These are phyloP conservation scores for Steromphala cineraria DNA, from an alignment of 2,888 invertebrate genomes.

Conservation along the genomic window DNA sequence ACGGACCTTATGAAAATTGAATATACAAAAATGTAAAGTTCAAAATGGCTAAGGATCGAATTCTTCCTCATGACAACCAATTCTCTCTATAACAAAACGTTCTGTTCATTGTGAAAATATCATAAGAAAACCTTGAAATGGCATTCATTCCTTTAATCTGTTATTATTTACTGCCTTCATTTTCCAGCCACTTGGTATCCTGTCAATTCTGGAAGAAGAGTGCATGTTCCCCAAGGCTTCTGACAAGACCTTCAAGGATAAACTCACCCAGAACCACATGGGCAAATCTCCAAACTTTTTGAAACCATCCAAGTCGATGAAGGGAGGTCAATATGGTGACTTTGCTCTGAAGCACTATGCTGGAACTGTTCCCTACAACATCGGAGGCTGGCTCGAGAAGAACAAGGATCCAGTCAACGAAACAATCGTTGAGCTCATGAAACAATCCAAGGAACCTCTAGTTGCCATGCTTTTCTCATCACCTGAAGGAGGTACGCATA, in stretches of 20 bases:
- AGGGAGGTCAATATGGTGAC: constrained; percentile 92
- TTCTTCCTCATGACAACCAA: too few relatives aligned
- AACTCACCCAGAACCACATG: constrained; percentile 98
- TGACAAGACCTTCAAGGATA: constrained; percentile 98
- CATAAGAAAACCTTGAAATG: too few relatives aligned
- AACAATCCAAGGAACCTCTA: constrained; percentile 80
- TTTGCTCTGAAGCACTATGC: constrained; percentile 99
- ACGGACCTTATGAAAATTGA: too few relatives aligned
- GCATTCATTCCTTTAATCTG: too few relatives aligned
- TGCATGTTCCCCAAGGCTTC: constrained; percentile 99
- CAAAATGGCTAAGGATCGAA: too few relatives aligned
- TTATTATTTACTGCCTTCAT: too few relatives aligned
- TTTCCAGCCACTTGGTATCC: constrained; percentile 97
- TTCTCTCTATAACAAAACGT: too few relatives aligned
- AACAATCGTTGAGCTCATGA: constrained; percentile 97
- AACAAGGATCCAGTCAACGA: constrained; percentile 99
- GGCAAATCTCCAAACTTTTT: constrained; percentile 83
- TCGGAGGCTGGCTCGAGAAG: constrained; percentile 99
- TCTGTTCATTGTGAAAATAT: too few relatives aligned
- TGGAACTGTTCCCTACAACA: constrained; percentile 98
- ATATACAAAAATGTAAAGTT: too few relatives aligned
- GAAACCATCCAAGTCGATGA: constrained; percentile 87
- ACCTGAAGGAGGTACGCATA: constrained; percentile 26
- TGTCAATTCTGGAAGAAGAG: constrained; percentile 99
- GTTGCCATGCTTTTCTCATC: constrained; percentile 61